Base-by-base conservation (phyloP, 2,888 invertebrate species). In the Micoletzkya japonica region DNA sequence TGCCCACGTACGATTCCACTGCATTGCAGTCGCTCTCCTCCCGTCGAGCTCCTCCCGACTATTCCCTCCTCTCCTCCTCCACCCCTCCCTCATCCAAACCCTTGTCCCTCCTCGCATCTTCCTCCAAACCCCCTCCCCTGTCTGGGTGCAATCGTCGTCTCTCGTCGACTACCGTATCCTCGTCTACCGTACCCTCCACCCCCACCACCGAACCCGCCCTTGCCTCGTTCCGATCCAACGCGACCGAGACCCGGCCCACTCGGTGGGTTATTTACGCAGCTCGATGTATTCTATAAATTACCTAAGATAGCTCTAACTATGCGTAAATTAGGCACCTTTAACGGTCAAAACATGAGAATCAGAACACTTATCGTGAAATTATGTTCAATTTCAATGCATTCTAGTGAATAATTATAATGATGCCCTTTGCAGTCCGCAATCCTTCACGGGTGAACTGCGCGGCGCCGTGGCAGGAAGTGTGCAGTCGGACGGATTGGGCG, bases 61-160 rank as follows among this genome's bases (percentile, higher is more conserved):
- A 50, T 39, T 66, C 64, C 52, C 26, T 66, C 52, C 64, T 39
- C 64, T 37, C 37, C 34, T 54, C 37, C 52, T 20, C 54, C 64
- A 28, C 20, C 37, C 26, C 64, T 66, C 30, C 54, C 64, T 24
- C 64, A 17, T 20, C 20, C 49, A 17, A 14, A 17, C 49, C 20
- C 49, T 44, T 44, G 49, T 44, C 14, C 20, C 49, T 44, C 49
- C 49, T 20, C 20, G 49, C 20, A 17, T 44, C 49, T 44, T 44
- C 49, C 20, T 44, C 20, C 20, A 14, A n/a, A 14, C 14, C 20
- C 14, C 20, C 49, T 44, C 49, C 20, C 49, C 20, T n/a, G n/a
- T n/a, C n/a, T n/a, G n/a, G n/a, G n/a, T n/a, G n/a, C n/a, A n/a
- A n/a, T 49, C 61, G 61, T 61, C 61, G 61, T 61, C 61, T 61